Percentiles rank a stretch among this genome's conserved stretches.
Evolutionary conservation across 2,888 invertebrate genomes (phyloP).

Genomic region (Colostygia pectinataria): DNA sequence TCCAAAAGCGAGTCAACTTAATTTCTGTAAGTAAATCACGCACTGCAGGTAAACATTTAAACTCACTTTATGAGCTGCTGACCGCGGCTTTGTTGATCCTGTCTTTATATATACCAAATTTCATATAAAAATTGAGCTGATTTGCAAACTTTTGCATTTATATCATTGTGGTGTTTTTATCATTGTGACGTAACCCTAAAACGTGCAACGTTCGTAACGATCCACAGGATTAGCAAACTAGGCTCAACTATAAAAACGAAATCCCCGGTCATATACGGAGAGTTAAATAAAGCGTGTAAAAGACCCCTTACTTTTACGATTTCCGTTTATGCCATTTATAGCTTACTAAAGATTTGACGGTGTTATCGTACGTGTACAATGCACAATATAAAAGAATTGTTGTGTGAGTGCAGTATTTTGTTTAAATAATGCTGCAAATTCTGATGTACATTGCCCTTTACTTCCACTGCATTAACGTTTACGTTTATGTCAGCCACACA

Average conservation of each 20-base stretch:
- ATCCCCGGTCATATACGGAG: conserved; percentile 30
- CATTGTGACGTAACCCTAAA: not conserved
- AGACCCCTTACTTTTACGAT: conserved; percentile 35
- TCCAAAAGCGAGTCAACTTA: too few relatives aligned
- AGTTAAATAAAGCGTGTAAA: conserved; percentile 36
- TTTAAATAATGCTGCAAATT: too few relatives aligned
- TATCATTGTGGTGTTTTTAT: not conserved
- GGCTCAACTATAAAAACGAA: conserved; percentile 33
- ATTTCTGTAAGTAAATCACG: too few relatives aligned
- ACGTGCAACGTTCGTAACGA: conserved; percentile 3
- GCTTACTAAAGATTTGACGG: conserved; percentile 29
- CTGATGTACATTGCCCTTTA: too few relatives aligned
- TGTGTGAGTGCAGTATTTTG: not conserved
- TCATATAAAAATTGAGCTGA: too few relatives aligned
- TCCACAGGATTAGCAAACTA: conserved; percentile 32
- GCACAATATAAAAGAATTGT: conserved; percentile 6
- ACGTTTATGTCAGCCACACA: too few relatives aligned
- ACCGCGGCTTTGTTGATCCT: too few relatives aligned
- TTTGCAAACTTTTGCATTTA: too few relatives aligned
- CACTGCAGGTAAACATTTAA: too few relatives aligned
- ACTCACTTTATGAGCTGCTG: too few relatives aligned
- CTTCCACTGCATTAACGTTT: too few relatives aligned
- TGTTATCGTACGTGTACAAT: conserved; percentile 20
- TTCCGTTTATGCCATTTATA: conserved; percentile 27
- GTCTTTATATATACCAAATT: too few relatives aligned